phyloP scores from a whole-genome alignment of 2,888 invertebrate species.

The Caenorhabditis sinica region DNA sequence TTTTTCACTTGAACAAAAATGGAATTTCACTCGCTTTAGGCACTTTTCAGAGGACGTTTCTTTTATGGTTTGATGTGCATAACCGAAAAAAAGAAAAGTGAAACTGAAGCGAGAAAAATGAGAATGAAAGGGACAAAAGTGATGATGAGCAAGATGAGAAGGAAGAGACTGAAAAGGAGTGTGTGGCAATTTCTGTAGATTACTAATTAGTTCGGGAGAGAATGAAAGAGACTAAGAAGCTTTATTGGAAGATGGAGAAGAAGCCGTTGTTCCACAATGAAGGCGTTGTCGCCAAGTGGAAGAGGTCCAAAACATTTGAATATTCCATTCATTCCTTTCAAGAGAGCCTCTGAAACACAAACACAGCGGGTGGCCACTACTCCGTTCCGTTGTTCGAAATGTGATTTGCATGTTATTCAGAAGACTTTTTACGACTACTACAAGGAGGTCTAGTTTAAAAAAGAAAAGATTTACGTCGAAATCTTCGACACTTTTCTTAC shows the following conservation, averaged over 20 bases:
- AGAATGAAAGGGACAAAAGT: constrained; percentile 9
- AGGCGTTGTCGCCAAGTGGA: constrained; percentile 28
- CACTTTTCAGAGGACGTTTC: constrained; percentile 22
- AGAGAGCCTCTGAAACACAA: constrained; percentile 36
- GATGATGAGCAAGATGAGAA: constrained; percentile 2
- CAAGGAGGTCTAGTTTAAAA: neutral
- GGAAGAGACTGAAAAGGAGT: constrained; percentile 30
- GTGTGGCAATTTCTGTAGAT: constrained; percentile 53
- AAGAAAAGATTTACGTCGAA: constrained; percentile 25
- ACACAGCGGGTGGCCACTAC: constrained; percentile 32
- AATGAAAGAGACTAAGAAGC: constrained; percentile 32
- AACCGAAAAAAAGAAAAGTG: neutral
- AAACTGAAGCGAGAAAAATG: constrained; percentile 6
- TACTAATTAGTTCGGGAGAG: constrained; percentile 61
- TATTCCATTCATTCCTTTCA: constrained; percentile 38
- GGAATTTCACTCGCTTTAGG: constrained; percentile 33
- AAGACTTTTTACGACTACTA: constrained; percentile 13
- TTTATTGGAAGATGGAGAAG: constrained; percentile 47
- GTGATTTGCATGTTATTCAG: constrained; percentile 39
- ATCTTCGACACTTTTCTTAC: constrained; percentile 15
- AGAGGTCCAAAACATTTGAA: constrained; percentile 54
- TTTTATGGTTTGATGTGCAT: constrained; percentile 23
- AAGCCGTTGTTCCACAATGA: constrained; percentile 30
- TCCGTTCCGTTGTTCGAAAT: constrained; percentile 29
- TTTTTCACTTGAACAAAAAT: constrained; percentile 32